These are phyloP conservation scores for Ellobium chinense DNA, from an alignment of 2,888 invertebrate genomes.

Conservation along the genomic window DNA sequence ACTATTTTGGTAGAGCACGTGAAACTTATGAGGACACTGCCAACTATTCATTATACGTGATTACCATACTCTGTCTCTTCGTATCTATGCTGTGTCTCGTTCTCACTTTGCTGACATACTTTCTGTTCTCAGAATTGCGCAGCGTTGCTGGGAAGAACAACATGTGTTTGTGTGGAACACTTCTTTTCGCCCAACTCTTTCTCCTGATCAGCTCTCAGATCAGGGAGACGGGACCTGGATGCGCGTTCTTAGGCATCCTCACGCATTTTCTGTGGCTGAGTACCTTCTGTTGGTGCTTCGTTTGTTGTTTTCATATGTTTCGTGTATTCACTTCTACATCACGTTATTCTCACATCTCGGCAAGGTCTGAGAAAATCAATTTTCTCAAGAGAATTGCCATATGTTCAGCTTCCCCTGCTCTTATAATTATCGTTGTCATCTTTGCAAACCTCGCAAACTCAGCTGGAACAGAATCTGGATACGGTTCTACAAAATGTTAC, in stretches of 20 bases:
- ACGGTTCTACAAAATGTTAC: not conserved
- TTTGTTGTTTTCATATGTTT: slow-evolving; percentile 34
- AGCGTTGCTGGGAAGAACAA: slow-evolving; percentile 27
- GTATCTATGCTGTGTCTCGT: slow-evolving; percentile 19
- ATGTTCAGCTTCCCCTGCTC: not conserved
- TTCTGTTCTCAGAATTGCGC: slow-evolving; percentile 14
- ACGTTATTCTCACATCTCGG: not conserved
- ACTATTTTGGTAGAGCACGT: no score
- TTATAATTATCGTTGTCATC: not conserved
- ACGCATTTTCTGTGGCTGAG: slow-evolving; percentile 38
- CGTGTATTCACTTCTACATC: slow-evolving; percentile 21
- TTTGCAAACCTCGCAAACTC: not conserved
- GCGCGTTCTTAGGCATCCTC: not conserved
- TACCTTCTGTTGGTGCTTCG: slow-evolving; percentile 38
- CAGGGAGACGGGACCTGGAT: not conserved
- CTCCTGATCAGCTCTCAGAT: slow-evolving; percentile 1
- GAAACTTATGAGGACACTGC: not conserved
- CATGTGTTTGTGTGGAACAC: slow-evolving; percentile 16
- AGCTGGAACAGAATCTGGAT: not conserved
- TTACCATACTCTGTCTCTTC: slow-evolving; percentile 13
- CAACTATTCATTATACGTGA: not conserved
- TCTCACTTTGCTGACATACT: slow-evolving; percentile 35
- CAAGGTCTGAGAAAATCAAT: not conserved
- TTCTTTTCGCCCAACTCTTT: slow-evolving; percentile 20
- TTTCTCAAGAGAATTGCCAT: not conserved